phyloP scores from a whole-genome alignment of 2,888 invertebrate genomes.

The Blastobasis adustella region DNA sequence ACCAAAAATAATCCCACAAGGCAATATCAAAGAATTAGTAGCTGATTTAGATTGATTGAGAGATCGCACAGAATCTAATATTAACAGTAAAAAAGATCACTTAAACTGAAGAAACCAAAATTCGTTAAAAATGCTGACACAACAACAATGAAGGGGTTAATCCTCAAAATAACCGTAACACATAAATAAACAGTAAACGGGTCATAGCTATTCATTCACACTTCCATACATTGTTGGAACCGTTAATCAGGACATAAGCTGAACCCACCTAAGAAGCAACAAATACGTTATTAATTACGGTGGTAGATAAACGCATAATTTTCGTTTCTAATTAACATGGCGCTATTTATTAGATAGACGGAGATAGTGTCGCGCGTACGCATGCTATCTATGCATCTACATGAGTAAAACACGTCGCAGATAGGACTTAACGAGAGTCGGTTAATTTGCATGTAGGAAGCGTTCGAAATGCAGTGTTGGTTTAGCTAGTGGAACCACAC shows the following conservation, averaged over 20 bases:
- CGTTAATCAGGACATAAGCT: not conserved
- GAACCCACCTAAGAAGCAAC: not conserved
- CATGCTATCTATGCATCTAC: constrained; percentile 29
- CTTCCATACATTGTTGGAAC: not conserved
- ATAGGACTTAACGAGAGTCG: constrained; percentile 6
- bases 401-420: constrained; percentile 28
- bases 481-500: not conserved
- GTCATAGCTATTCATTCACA: not conserved
- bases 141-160: not conserved
- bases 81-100: not conserved
- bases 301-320: constrained; percentile 12
- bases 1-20: too few species aligned
- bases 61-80: too few species aligned
- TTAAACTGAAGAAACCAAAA: not conserved
- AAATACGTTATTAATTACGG: not conserved
- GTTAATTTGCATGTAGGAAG: constrained; percentile 4
- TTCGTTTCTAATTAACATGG: constrained; percentile 25
- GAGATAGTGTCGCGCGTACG: not conserved
- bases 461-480: not conserved
- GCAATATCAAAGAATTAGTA: too few species aligned
- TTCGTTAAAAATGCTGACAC: not conserved
- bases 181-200: not conserved
- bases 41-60: too few species aligned
- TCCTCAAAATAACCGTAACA: not conserved
- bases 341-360: constrained; percentile 3